Percentiles rank a stretch among this genome's conserved stretches.
Conservation (phyloP, 2,888 invertebrate species). For the Agrotis puta region DNA sequence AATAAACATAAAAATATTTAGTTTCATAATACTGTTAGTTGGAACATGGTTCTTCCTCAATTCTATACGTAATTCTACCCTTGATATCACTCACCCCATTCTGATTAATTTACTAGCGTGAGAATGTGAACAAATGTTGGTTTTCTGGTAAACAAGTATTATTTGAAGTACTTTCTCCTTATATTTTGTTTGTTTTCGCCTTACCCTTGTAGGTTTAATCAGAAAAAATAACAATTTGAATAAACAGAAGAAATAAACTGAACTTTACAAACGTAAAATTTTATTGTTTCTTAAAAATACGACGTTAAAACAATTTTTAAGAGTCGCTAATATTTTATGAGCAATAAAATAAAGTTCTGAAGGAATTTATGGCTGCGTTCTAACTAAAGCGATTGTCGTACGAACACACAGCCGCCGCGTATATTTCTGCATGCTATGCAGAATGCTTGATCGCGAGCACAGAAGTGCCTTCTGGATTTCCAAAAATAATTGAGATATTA, state of each 20-base stretch:
- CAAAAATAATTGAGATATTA: not conserved
- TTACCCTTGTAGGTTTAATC: not conserved
- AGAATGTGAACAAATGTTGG: constrained; percentile 46
- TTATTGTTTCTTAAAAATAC: constrained; percentile 15
- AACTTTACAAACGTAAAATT: not conserved
- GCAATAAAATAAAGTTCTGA: not conserved
- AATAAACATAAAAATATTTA: constrained; percentile 11
- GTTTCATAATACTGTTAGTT: constrained; percentile 12
- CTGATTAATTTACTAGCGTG: constrained; percentile 53
- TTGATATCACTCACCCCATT: constrained; percentile 30
- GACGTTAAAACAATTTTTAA: constrained; percentile 14
- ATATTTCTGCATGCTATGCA: not conserved
- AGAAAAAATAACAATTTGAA: not conserved
- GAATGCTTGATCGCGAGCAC: not conserved
- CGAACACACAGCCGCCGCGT: not conserved
- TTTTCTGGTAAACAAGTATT: constrained; percentile 14
- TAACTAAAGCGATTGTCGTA: not conserved
- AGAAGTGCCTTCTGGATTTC: not conserved
- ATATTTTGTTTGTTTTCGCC: constrained; percentile 1
- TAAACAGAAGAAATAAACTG: not conserved
- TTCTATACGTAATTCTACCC: constrained; percentile 26
- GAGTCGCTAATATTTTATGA: constrained; percentile 33
- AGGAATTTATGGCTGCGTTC: not conserved
- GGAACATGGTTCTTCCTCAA: constrained; percentile 20
- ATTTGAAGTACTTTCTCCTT: constrained; percentile 13